Evolutionary conservation across 2,113 vertebrate genomes (phyloP).

Genomic region (Clarias gariepinus): DNA sequence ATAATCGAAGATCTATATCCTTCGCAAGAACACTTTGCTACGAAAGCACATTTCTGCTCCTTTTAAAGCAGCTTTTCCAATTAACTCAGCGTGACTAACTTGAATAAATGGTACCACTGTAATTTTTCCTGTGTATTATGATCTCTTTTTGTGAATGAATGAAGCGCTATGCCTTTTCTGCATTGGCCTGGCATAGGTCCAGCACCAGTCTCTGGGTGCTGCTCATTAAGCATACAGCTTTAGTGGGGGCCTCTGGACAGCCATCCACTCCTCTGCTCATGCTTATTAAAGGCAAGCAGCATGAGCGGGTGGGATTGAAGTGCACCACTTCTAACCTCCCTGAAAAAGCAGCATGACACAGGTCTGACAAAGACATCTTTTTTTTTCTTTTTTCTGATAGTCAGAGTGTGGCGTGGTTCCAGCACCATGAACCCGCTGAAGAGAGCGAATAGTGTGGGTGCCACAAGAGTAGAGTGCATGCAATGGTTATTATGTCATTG

Average conservation of each 20-base stretch:
- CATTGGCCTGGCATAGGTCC: not conserved
- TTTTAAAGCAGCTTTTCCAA: not conserved
- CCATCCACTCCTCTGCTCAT: constrained; percentile 4
- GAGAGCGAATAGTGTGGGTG: not conserved
- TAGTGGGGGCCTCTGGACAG: not conserved
- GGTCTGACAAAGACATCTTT: constrained; percentile 7
- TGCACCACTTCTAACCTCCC: constrained; percentile 13
- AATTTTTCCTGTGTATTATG: not conserved
- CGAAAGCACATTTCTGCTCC: not conserved
- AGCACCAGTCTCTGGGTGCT: constrained; percentile 12
- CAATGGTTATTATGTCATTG: not conserved
- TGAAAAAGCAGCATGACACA: constrained; percentile 9
- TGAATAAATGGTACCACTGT: not conserved
- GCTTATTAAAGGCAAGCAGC: constrained; percentile 38
- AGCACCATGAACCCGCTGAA: not conserved
- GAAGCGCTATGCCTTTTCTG: not conserved
- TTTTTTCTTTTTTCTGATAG: constrained; percentile 11
- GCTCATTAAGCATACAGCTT: constrained; percentile 7
- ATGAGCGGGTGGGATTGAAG: constrained; percentile 2
- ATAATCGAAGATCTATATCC: constrained; percentile 9
- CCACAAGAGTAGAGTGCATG: not conserved
- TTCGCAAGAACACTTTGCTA: not conserved
- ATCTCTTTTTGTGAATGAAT: not conserved
- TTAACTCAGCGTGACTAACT: not conserved
- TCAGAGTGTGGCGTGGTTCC: constrained; percentile 4